A percentile compares a stretch with the other conserved stretches of the same genome.
phyloP scores from a whole-genome alignment of 2,113 vertebrate species.

The Sebastes fasciatus region DNA sequence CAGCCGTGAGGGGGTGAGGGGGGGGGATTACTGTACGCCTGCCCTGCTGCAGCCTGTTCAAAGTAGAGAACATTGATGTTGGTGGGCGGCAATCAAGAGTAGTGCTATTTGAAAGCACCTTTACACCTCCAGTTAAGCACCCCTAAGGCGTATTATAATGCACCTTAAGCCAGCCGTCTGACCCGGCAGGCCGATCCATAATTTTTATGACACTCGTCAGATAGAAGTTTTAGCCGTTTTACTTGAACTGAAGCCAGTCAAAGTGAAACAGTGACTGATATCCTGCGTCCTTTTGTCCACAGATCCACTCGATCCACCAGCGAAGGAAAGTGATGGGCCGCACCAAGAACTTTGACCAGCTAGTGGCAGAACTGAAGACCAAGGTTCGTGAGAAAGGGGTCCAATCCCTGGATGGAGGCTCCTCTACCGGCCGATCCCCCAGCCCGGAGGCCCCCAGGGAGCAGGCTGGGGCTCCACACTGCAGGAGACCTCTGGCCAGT shows the following conservation, averaged over 20 bases:
- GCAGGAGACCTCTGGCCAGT: conserved; percentile 85
- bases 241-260: background rate
- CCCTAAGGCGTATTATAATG: background rate
- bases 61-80: background rate
- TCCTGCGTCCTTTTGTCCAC: background rate
- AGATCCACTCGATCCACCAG: conserved; percentile 96
- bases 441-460: conserved; percentile 78
- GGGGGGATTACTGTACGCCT: background rate
- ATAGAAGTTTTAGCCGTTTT: background rate
- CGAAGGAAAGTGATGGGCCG: conserved; percentile 91
- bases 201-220: background rate
- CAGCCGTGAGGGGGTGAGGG: background rate
- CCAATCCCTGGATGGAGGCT: conserved; percentile 78
- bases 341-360: conserved; percentile 93
- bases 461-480: conserved; percentile 74
- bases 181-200: background rate
- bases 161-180: background rate
- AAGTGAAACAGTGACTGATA: background rate
- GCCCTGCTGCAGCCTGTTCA: background rate
- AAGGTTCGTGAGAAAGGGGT: conserved; percentile 87
- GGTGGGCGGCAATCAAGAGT: no score
- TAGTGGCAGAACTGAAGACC: conserved; percentile 93
- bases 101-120: background rate
- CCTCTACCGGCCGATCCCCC: conserved; percentile 62
- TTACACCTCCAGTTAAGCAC: background rate